Percentiles rank a stretch among this genome's conserved stretches.
These are phyloP conservation scores for Zootermopsis nevadensis DNA, from an alignment of 2,888 invertebrate genomes.

Conservation along the genomic window DNA sequence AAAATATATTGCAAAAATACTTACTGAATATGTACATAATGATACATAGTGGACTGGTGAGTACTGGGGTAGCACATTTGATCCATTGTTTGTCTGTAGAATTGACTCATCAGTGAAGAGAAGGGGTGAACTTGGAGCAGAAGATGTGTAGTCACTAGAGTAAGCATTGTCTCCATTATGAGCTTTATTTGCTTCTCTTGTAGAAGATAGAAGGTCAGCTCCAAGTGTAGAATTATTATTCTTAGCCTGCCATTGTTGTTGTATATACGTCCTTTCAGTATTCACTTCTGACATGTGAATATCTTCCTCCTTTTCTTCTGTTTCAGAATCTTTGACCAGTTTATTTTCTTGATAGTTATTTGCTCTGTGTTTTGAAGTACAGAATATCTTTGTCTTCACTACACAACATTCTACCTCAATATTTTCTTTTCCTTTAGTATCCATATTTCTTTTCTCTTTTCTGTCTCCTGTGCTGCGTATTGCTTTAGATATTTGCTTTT, in stretches of 20 bases:
- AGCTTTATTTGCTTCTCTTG: not conserved
- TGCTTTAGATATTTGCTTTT: not conserved
- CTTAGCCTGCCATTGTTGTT: not conserved
- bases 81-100: not conserved
- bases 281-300: not conserved
- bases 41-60: slow-evolving; percentile 1
- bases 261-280: not conserved
- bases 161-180: not conserved
- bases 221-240: not conserved
- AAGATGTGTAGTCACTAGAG: not conserved
- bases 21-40: slow-evolving; percentile 16
- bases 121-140: no score
- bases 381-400: not conserved
- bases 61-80: not conserved
- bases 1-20: not conserved
- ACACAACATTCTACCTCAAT: not conserved
- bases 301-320: not conserved
- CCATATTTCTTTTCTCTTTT: not conserved
- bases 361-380: not conserved
- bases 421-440: not conserved
- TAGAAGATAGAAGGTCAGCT: not conserved
- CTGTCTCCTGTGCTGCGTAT: not conserved
- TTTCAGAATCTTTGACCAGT: not conserved
- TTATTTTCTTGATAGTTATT: not conserved
- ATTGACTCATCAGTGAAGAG: not conserved